A percentile compares a stretch with the other conserved stretches of the same genome.
phyloP scores from a whole-genome alignment of 2,888 invertebrate species.

The Enchytraeus crypticus region DNA sequence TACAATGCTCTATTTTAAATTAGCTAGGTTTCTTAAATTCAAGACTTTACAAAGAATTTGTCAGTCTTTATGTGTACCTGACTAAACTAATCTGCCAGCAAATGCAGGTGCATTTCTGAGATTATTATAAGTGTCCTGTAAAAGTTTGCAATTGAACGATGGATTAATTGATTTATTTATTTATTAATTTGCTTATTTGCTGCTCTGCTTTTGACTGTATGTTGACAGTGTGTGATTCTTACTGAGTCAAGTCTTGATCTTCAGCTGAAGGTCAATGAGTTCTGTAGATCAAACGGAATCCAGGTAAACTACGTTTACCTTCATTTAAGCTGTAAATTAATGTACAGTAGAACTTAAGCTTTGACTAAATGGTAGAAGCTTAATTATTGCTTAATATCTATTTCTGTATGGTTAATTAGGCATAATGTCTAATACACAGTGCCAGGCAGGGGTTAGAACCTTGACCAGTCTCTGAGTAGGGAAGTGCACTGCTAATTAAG shows the following conservation, averaged over 20 bases:
- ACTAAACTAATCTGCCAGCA: too few relatives aligned
- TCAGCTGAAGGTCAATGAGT: slow-evolving; percentile 38
- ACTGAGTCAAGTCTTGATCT: slow-evolving; percentile 37
- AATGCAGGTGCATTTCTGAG: too few relatives aligned
- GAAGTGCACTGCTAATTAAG: too few relatives aligned
- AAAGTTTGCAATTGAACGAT: neutral
- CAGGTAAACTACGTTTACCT: slow-evolving; percentile 28
- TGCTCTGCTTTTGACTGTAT: neutral
- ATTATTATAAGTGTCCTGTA: neutral
- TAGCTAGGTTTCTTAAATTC: too few relatives aligned
- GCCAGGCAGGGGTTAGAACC: too few relatives aligned
- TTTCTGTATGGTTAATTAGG: too few relatives aligned
- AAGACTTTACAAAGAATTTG: too few relatives aligned
- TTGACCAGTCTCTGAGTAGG: too few relatives aligned
- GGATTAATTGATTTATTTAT: neutral
- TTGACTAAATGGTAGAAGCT: neutral
- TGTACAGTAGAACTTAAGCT: neutral
- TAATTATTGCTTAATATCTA: neutral
- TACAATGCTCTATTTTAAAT: too few relatives aligned
- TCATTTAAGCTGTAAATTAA: neutral
- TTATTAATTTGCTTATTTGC: neutral
- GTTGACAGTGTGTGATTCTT: slow-evolving; percentile 44
- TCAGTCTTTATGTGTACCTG: too few relatives aligned
- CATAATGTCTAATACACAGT: too few relatives aligned
- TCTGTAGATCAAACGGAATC: slow-evolving; percentile 38